Evolutionary conservation across 2,113 vertebrate genomes (phyloP), one percentile per base, ranked within the genome.

Genomic region (Crotalus horridus): DNA sequence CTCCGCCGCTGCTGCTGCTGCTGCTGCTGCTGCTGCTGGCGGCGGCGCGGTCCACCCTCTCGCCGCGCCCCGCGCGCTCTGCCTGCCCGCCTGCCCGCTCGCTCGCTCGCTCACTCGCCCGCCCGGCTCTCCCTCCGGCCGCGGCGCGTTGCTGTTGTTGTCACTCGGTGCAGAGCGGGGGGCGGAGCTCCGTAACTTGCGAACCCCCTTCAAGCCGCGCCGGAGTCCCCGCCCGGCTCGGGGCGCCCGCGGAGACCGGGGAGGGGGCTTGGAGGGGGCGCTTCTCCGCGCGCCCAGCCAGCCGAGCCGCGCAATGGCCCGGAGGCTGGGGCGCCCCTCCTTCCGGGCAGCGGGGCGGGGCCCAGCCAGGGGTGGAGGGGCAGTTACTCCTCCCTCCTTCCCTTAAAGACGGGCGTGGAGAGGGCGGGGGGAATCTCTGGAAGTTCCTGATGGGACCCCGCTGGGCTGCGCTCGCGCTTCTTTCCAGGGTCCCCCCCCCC

Each of bases 131-230:
- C 98, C 98, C 97, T 98, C 98, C 98, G 98, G 98, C 98, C 98
- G 98, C 98, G 98, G 98, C 98, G 98, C 98, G 98, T 99, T 99
- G 99, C 99, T 99, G 98, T 99, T 99, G 98, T 99, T 99, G 99
- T 99, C 99, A 99, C 99, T 99, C 98, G 98, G 98, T 98, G 97
- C 98, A 97, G 98, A 97, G 69, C 23, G 39, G 48, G 97, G 98
- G 97, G 99, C 97, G 99, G 99, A 99, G 99, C 99, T 98, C 98
- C 96, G 98, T 98, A 98, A 98, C 97, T 98, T 97, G 97, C 98
- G 97, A 97, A 97, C 97, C 97, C 98, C 98, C 98, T 98, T 98
- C 98, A 98, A 98, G 98, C 98, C 96, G 97, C 97, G 96, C 97
- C 97, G 97, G 97, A 97, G 96, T 97, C 97, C 2, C n/a, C 69